These are phyloP conservation scores for Agelaius tricolor DNA, from an alignment of 2,113 vertebrate species.

Conservation along the genomic window DNA sequence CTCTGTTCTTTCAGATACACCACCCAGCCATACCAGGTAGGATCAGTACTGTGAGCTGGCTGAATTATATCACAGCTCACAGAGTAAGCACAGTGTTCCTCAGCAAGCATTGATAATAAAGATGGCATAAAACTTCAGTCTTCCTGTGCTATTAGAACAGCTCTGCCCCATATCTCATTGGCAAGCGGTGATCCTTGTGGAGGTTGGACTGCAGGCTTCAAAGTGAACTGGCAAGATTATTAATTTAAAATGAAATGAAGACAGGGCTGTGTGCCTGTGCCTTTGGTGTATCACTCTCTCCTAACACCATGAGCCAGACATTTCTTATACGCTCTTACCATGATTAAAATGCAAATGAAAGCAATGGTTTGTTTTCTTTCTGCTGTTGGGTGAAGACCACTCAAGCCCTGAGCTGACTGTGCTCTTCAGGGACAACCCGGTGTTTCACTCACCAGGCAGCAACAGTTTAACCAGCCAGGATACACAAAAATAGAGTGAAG, in stretches of 20 bases:
- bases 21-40: neutral
- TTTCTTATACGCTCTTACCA: neutral
- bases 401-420: neutral
- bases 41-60: neutral
- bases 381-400: neutral
- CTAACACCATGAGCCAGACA: neutral
- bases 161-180: neutral
- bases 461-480: neutral
- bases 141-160: neutral
- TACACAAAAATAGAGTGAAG: neutral
- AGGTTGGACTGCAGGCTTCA: neutral
- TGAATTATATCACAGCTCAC: neutral
- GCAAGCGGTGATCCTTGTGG: neutral
- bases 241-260: neutral
- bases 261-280: neutral
- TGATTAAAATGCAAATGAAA: neutral
- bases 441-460: neutral
- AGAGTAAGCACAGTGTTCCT: neutral
- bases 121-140: neutral
- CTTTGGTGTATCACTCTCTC: neutral
- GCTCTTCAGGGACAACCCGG: neutral
- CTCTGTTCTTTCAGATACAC: neutral
- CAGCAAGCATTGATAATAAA: neutral
- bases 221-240: neutral
- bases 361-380: neutral